Evolutionary conservation across 2,113 vertebrate species (phyloP).

Genomic region (Megaleporinus macrocephalus): DNA sequence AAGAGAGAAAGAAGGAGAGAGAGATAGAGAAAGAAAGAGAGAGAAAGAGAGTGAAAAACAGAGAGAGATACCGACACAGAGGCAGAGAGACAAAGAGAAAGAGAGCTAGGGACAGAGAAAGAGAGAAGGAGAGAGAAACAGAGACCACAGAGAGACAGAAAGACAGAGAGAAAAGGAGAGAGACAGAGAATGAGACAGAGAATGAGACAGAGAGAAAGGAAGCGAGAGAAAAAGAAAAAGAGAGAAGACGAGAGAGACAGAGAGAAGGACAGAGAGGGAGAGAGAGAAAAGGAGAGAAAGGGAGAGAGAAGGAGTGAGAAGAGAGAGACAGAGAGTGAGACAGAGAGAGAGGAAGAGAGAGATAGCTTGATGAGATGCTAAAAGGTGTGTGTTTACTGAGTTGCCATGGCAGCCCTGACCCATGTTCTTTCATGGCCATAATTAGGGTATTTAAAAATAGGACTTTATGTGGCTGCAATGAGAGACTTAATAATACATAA

Average conservation of each 20-base stretch:
- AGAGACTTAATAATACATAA: background rate
- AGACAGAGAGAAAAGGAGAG: background rate
- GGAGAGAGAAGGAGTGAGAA: too few relatives aligned
- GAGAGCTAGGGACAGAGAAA: background rate
- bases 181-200: too few relatives aligned
- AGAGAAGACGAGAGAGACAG: background rate
- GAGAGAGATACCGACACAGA: background rate
- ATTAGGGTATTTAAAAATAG: constrained; percentile 34
- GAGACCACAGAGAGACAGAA: background rate
- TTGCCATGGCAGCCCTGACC: constrained; percentile 47
- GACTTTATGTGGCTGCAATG: constrained; percentile 14
- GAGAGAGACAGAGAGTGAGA: background rate
- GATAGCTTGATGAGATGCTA: constrained; percentile 23
- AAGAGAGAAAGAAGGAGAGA: too few relatives aligned
- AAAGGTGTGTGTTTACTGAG: constrained; percentile 33
- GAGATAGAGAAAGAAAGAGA: too few relatives aligned
- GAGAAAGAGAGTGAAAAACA: too few relatives aligned
- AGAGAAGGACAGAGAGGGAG: background rate
- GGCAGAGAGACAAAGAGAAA: background rate
- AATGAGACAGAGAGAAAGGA: too few relatives aligned
- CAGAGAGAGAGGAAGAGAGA: background rate
- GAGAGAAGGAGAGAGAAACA: background rate
- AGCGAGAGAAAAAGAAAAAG: background rate
- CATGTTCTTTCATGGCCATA: constrained; percentile 27
- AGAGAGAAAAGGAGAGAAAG: too few relatives aligned